Evolutionary conservation across 1,140 invertebrate species (phyloP).

Genomic region (Euura saliciscinereae): DNA sequence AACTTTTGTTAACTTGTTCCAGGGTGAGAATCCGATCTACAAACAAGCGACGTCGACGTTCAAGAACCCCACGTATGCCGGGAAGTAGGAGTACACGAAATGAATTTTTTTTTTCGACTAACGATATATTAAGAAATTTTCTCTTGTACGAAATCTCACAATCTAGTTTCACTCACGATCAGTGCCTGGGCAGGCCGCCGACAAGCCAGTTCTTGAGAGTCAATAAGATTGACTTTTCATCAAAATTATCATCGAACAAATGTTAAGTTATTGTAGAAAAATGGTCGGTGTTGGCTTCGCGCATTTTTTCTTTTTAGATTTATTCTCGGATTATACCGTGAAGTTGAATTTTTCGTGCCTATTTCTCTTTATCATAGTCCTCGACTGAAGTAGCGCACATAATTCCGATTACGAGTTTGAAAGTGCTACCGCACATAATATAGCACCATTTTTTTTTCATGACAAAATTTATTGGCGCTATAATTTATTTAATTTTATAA

Average conservation of each 20-base stretch:
- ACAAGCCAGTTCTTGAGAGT: neutral
- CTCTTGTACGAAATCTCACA: neutral
- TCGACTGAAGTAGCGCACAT: no score
- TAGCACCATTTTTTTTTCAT: neutral
- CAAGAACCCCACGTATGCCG: slow-evolving; percentile 96
- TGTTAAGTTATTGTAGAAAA: neutral
- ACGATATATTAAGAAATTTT: neutral
- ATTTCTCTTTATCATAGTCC: no score
- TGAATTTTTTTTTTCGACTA: neutral
- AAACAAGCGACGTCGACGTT: slow-evolving; percentile 99
- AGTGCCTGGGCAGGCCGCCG: neutral
- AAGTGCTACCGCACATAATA: neutral
- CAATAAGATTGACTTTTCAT: neutral
- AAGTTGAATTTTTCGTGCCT: no score
- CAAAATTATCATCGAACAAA: neutral
- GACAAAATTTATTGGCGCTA: neutral
- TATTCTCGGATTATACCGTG: no score
- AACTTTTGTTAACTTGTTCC: slow-evolving; percentile 47
- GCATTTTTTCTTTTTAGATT: no score
- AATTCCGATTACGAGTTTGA: neutral
- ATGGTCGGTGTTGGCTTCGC: neutral
- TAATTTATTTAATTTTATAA: neutral
- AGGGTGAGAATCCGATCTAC: slow-evolving; percentile 99
- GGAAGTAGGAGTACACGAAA: slow-evolving; percentile 59
- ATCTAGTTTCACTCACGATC: neutral